These are phyloP conservation scores for Caenorhabditis tropicalis DNA, from an alignment of 1,140 invertebrate genomes.

Conservation along the genomic window DNA sequence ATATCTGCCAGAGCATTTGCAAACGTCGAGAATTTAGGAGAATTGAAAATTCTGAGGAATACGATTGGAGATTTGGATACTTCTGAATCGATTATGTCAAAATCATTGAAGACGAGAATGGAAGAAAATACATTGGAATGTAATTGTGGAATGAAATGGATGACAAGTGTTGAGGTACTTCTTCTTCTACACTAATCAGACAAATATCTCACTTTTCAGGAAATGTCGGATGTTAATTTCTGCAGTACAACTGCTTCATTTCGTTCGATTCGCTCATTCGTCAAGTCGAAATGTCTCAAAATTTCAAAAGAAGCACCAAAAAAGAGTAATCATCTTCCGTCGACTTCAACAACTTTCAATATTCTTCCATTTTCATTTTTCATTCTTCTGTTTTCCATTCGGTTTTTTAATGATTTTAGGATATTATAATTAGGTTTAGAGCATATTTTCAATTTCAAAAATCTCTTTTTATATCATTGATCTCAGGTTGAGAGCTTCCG, in stretches of 20 bases:
- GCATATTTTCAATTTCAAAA: no score
- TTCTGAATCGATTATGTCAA: conserved; percentile 41
- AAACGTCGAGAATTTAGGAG: conserved; percentile 44
- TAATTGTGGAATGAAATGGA: conserved; percentile 47
- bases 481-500: neutral
- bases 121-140: conserved; percentile 51
- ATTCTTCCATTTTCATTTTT: neutral
- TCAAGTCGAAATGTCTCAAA: neutral
- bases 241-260: conserved; percentile 30
- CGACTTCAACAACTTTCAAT: neutral
- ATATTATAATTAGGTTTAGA: neutral
- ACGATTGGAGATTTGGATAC: conserved; percentile 46
- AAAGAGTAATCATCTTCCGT: neutral
- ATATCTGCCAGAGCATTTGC: conserved; percentile 41
- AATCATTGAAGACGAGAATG: conserved; percentile 42
- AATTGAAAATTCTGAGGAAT: conserved; percentile 47
- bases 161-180: conserved; percentile 43
- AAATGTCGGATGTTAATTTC: conserved; percentile 47
- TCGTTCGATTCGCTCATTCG: conserved; percentile 37
- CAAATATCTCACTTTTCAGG: conserved; percentile 1
- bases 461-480: neutral
- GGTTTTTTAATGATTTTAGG: neutral
- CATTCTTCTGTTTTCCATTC: neutral
- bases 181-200: no score
- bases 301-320: neutral